Evolutionary conservation across 2,113 vertebrate species (phyloP).

Genomic region (Barnardius zonarius): DNA sequence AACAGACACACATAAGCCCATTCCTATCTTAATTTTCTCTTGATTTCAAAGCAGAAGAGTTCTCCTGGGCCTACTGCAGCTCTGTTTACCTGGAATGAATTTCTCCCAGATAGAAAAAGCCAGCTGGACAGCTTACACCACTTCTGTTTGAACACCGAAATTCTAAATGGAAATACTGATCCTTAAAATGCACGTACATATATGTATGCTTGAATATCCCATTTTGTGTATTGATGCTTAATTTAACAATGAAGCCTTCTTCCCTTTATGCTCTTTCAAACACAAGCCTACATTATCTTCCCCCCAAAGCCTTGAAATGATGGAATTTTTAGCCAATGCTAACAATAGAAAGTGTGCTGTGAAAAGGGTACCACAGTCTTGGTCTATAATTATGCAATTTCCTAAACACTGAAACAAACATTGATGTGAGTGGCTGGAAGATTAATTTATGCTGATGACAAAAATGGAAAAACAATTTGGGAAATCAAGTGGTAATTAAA

Average conservation of each 20-base stretch:
- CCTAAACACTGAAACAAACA: neutral
- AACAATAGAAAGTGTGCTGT: neutral
- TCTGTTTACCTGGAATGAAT: neutral
- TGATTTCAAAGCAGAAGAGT: neutral
- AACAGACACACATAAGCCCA: neutral
- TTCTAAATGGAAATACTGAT: neutral
- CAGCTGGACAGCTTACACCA: neutral
- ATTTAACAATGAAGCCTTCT: neutral
- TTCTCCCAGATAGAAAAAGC: neutral
- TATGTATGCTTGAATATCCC: neutral
- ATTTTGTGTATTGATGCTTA: neutral
- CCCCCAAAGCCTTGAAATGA: neutral
- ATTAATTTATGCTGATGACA: slow-evolving; percentile 15
- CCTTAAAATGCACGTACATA: neutral
- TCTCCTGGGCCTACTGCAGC: neutral
- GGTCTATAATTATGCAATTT: neutral
- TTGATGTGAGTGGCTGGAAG: neutral
- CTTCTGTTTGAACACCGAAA: neutral
- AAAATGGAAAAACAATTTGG: slow-evolving; percentile 38
- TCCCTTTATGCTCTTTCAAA: neutral
- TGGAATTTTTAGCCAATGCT: neutral
- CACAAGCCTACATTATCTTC: neutral
- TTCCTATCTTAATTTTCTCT: neutral
- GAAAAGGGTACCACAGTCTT: neutral
- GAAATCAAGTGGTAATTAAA: slow-evolving; percentile 58